Percentiles rank a stretch among this genome's conserved stretches.
phyloP scores from a whole-genome alignment of 2,888 invertebrate species.

The Malthinus flaveolus region DNA sequence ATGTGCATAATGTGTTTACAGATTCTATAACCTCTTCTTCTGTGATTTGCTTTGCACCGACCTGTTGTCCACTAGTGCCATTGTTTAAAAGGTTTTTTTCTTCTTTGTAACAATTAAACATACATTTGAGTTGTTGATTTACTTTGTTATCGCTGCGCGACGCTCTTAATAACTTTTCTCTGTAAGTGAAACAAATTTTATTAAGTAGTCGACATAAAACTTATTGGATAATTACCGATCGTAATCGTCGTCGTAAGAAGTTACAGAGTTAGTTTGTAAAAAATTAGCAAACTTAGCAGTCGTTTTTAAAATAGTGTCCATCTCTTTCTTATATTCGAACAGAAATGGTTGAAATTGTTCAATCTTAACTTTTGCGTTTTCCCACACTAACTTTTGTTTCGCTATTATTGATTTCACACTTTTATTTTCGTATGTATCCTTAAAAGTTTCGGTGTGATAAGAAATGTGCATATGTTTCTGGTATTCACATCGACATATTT shows the following conservation, averaged over 20 bases:
- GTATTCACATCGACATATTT: conserved; percentile 42
- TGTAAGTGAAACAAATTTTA: no score
- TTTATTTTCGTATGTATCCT: background rate
- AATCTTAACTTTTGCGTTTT: background rate
- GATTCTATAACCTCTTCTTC: conserved; percentile 24
- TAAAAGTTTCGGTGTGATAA: background rate
- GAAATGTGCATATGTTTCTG: background rate
- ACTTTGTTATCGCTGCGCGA: background rate
- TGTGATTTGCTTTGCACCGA: background rate
- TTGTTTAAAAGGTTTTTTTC: conserved; percentile 33
- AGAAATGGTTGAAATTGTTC: background rate
- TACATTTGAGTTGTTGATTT: background rate
- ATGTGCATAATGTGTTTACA: conserved; percentile 36
- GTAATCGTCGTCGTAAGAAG: conserved; percentile 47
- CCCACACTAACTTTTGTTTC: conserved; percentile 32
- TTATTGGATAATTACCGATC: conserved; percentile 35
- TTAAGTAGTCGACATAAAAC: no score
- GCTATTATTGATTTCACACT: conserved; percentile 33
- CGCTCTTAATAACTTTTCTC: background rate
- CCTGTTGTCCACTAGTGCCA: conserved; percentile 28
- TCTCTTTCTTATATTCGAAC: conserved; percentile 38
- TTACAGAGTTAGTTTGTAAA: conserved; percentile 45
- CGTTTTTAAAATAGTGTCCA: conserved; percentile 37
- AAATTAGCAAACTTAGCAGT: conserved; percentile 49
- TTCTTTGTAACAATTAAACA: background rate